A percentile compares a stretch with the other conserved stretches of the same genome.
Conservation (phyloP, 1,140 invertebrate genomes). For the Drosophila sproati region DNA sequence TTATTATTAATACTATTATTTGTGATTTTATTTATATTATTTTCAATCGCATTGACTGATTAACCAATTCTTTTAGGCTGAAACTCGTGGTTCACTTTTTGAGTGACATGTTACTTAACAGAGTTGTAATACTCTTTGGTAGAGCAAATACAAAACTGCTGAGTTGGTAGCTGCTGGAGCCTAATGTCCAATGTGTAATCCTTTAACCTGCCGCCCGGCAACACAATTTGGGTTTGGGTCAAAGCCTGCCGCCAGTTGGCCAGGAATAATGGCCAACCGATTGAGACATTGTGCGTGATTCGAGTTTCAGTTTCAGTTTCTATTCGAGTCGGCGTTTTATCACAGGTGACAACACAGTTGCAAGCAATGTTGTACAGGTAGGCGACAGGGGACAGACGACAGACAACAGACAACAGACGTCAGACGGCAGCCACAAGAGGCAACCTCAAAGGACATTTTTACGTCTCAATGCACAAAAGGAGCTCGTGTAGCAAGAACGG, state of each 20-base stretch:
- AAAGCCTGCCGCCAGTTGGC: conserved; percentile 55
- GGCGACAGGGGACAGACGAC: neutral
- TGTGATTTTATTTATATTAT: too few relatives aligned
- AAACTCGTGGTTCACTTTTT: too few relatives aligned
- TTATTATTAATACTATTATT: too few relatives aligned
- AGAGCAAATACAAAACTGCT: conserved; percentile 46
- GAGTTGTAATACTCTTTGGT: neutral
- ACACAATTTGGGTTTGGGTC: conserved; percentile 63
- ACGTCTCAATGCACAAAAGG: conserved; percentile 69
- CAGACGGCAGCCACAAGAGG: conserved; percentile 13
- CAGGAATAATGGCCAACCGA: conserved; percentile 31
- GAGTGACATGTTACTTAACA: neutral
- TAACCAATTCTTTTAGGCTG: too few relatives aligned
- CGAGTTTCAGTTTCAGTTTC: neutral
- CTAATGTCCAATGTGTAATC: conserved; percentile 56
- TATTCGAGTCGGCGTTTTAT: conserved; percentile 31
- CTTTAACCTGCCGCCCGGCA: conserved; percentile 73
- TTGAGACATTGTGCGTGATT: conserved; percentile 60
- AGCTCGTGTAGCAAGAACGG: conserved; percentile 13
- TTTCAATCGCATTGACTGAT: too few relatives aligned
- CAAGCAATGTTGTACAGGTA: conserved; percentile 38
- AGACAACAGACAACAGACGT: neutral
- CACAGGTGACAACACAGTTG: conserved; percentile 57
- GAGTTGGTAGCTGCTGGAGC: conserved; percentile 51
- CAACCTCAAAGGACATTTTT: conserved; percentile 78